phyloP scores from a whole-genome alignment of 2,888 invertebrate genomes.

The Pyralis farinalis region DNA sequence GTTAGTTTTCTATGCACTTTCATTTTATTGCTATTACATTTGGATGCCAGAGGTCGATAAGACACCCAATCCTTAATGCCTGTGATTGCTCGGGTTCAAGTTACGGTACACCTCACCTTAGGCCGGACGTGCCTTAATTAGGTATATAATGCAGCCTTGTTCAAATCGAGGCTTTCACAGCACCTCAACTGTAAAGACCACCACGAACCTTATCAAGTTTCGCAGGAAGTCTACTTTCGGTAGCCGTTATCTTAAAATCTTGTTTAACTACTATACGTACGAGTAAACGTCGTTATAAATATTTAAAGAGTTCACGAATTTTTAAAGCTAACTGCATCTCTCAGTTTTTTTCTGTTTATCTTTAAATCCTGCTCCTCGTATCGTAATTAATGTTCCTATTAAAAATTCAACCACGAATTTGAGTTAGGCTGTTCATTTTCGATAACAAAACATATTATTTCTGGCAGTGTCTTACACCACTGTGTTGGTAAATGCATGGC shows the following conservation, averaged over 20 bases:
- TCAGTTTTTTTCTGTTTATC: too few species aligned
- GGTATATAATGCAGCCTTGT: conserved; percentile 13
- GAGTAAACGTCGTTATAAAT: background rate
- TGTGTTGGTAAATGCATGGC: too few species aligned
- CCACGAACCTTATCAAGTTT: conserved; percentile 29
- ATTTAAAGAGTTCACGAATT: background rate
- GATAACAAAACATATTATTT: too few species aligned
- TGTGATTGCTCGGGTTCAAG: background rate
- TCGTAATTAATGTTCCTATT: too few species aligned
- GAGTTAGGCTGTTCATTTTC: too few species aligned
- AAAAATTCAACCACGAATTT: too few species aligned
- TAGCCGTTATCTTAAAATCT: background rate
- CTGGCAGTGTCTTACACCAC: too few species aligned
- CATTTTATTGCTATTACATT: too few species aligned
- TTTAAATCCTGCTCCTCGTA: too few species aligned
- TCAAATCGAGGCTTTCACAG: conserved; percentile 11
- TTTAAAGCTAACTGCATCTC: too few species aligned
- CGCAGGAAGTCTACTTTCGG: conserved; percentile 12
- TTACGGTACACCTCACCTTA: background rate
- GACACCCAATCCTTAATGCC: background rate
- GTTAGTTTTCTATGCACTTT: too few species aligned
- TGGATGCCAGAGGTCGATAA: too few species aligned
- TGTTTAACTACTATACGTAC: background rate
- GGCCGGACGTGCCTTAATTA: background rate
- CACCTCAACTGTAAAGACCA: conserved; percentile 30